Base-by-base conservation (phyloP, 2,888 invertebrate species). In the Metopia argyrocephala region DNA sequence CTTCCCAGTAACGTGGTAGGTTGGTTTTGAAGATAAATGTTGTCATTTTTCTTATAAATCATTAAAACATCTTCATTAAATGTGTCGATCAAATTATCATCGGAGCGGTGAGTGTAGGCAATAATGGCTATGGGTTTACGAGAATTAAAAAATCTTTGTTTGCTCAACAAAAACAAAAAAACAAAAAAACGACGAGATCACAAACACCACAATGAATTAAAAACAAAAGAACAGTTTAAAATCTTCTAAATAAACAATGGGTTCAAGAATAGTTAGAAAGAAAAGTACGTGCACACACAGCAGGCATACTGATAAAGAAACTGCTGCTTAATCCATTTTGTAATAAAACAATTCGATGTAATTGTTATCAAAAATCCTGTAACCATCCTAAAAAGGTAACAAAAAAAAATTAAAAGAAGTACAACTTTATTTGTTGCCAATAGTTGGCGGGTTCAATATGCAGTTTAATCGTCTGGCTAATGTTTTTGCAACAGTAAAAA, bases 381-480 rank as follows among this genome's bases (percentile, higher is more conserved):
- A 80, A 80, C 76, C 73, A 80, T 80, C 76, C 76, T 80, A 76
- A 80, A 80, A 76, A 46, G 68, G 52, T 59, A 28, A 50, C 7
- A 25, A 52, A 18, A 18, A 31, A 68, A 48, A 65, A 2, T 31
- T 45, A 54, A 56, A 4, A 2, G 7, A 59, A 50, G 21, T 15
- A 31, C 28, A 59, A 45, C 23, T 38, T 15, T 12, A 59, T 23
- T 23, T 59, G 65, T 21, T 45, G 31, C 31, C 38, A 54, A 54
- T 59, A 12, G 15, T 38, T 71, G 59, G 61, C 45, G 68, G 68
- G 45, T 57, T 50, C 15, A 56, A 73, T 46, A 23, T 38, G 57
- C 25, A 18, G 7, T 21, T 28, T 52, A 68, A 46, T 74, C 50
- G 52, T 65, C n/a, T 50, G 15, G 38, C 20, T 20, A 23, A 45